Evolutionary conservation across 2,888 invertebrate genomes (phyloP).

Genomic region (Julus scandinavius): DNA sequence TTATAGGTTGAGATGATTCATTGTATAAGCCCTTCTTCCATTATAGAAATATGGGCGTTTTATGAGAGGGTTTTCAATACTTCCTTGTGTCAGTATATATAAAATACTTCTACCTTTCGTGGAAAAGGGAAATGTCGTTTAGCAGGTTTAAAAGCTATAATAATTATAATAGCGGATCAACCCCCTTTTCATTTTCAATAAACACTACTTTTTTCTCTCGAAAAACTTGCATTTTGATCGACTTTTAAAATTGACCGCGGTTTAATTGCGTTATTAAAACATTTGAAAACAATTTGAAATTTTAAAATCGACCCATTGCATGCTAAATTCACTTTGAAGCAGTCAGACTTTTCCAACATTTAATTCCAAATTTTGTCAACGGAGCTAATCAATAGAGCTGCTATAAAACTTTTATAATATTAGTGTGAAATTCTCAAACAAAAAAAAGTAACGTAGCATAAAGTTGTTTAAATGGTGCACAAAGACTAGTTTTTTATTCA

Average conservation of each 20-base stretch:
- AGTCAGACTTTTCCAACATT: background rate
- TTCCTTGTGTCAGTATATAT: background rate
- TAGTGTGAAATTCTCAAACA: background rate
- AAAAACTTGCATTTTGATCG: background rate
- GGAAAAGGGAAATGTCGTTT: background rate
- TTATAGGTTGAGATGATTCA: background rate
- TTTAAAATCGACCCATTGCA: background rate
- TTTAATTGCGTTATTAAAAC: background rate
- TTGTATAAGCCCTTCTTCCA: background rate
- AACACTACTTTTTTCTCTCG: background rate
- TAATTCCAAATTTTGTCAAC: background rate
- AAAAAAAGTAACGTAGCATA: too few species aligned
- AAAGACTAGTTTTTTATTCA: too few species aligned
- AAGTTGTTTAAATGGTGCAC: too few species aligned
- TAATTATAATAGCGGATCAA: background rate
- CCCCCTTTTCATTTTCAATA: constrained; percentile 27
- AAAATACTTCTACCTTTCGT: background rate
- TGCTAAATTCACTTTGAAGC: background rate
- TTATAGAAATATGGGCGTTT: constrained; percentile 2
- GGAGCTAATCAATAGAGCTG: background rate
- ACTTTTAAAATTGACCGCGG: background rate
- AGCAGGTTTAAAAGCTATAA: constrained; percentile 2
- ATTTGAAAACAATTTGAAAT: background rate
- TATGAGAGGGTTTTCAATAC: background rate
- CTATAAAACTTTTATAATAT: background rate